Evolutionary conservation across 1,140 invertebrate species (phyloP).

Genomic region (Pygmarrhopalites habei): DNA sequence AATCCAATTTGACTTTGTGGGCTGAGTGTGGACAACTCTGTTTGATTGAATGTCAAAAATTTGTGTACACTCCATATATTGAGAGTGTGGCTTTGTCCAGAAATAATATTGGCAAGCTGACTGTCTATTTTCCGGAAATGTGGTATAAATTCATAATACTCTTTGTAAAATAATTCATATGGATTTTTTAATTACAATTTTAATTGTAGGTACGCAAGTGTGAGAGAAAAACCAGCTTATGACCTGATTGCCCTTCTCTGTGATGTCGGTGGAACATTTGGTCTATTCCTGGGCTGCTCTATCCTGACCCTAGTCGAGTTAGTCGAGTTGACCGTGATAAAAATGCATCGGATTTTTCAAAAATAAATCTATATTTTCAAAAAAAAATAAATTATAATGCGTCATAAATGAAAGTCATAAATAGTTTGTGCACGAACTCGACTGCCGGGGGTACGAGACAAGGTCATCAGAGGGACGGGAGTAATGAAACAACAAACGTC

Average conservation of each 20-base stretch:
- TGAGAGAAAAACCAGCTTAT: constrained; percentile 22
- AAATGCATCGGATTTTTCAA: too few relatives aligned
- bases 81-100: constrained; percentile 22
- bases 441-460: too few relatives aligned
- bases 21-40: constrained; percentile 19
- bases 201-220: too few relatives aligned
- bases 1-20: constrained; percentile 16
- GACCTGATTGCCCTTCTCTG: constrained; percentile 28
- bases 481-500: too few relatives aligned
- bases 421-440: too few relatives aligned
- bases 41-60: constrained; percentile 19
- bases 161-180: too few relatives aligned
- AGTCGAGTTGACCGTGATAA: constrained; percentile 42
- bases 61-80: constrained; percentile 21
- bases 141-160: constrained; percentile 12
- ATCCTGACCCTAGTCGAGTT: constrained; percentile 47
- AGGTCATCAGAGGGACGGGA: too few relatives aligned
- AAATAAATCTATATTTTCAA: too few relatives aligned
- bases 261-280: constrained; percentile 47
- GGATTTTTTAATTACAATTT: too few relatives aligned
- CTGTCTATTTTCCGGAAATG: constrained; percentile 26
- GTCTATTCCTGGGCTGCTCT: constrained; percentile 49
- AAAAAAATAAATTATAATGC: too few relatives aligned
- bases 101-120: constrained; percentile 5
- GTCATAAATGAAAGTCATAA: too few relatives aligned